A percentile compares a stretch with the other conserved stretches of the same genome.
phyloP scores from a whole-genome alignment of 2,888 invertebrate genomes.

The Tipula lateralis region DNA sequence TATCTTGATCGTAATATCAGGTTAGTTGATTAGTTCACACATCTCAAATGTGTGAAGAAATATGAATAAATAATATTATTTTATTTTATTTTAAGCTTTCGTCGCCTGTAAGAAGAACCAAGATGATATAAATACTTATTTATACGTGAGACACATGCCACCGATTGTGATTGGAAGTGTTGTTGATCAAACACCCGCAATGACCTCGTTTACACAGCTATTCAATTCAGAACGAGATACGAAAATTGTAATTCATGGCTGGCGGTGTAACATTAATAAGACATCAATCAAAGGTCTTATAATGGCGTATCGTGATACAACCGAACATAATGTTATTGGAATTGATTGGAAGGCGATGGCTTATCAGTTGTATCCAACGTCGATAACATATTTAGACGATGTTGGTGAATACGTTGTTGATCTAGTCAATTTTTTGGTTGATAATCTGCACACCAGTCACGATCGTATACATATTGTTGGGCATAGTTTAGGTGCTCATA shows the following conservation, averaged over 20 bases:
- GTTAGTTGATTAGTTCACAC: not conserved
- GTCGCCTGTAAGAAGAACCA: not conserved
- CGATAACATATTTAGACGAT: not conserved
- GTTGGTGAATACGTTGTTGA: not conserved
- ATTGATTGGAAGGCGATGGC: not conserved
- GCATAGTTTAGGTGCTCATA: not conserved
- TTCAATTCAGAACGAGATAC: slow-evolving; percentile 41
- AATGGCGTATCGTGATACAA: not conserved
- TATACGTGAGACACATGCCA: not conserved
- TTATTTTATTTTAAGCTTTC: not conserved
- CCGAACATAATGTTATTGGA: not conserved
- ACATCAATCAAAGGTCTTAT: not conserved
- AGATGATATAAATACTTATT: not conserved
- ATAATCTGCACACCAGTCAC: not conserved
- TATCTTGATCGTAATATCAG: not conserved
- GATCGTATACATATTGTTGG: not conserved
- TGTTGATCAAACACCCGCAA: not conserved
- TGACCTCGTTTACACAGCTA: not conserved
- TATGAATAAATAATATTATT: not conserved
- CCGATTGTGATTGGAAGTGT: not conserved
- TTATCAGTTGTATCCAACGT: not conserved
- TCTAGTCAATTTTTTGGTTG: not conserved
- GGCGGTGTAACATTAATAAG: slow-evolving; percentile 36
- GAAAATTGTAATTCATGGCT: slow-evolving; percentile 47
- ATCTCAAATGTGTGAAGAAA: not conserved